Evolutionary conservation across 1,140 invertebrate species (phyloP).

Genomic region (Solenopsis fugax): DNA sequence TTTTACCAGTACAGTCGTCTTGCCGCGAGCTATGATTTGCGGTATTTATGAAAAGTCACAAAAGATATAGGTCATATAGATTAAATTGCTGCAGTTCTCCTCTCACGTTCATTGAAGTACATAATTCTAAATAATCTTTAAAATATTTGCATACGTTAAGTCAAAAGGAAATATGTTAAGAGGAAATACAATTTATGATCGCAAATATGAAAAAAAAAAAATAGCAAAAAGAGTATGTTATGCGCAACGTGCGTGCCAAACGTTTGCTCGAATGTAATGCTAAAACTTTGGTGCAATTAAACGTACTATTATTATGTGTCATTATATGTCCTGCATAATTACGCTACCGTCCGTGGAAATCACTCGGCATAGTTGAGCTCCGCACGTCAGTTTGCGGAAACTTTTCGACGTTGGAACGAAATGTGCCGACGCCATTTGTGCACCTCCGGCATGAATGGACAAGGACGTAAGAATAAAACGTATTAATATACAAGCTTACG

Average conservation of each 20-base stretch:
- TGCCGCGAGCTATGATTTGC: background rate
- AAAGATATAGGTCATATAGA: background rate
- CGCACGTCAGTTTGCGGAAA: conserved; percentile 63
- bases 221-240: background rate
- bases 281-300: conserved; percentile 18
- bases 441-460: conserved; percentile 49
- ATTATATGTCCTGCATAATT: conserved; percentile 51
- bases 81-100: background rate
- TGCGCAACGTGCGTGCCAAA: background rate
- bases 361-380: conserved; percentile 30
- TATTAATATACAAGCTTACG: conserved; percentile 62
- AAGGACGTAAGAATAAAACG: conserved; percentile 75
- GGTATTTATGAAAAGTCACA: background rate
- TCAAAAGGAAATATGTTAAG: background rate
- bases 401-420: conserved; percentile 49
- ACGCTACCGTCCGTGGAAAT: conserved; percentile 27
- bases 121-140: background rate
- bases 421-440: conserved; percentile 50
- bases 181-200: background rate
- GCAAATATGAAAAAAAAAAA: background rate
- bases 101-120: background rate
- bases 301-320: conserved; percentile 21
- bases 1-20: background rate
- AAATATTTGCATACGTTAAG: background rate
- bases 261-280: background rate